Base-by-base conservation (phyloP, 1,140 invertebrate genomes). In the Caerostris extrusa region DNA sequence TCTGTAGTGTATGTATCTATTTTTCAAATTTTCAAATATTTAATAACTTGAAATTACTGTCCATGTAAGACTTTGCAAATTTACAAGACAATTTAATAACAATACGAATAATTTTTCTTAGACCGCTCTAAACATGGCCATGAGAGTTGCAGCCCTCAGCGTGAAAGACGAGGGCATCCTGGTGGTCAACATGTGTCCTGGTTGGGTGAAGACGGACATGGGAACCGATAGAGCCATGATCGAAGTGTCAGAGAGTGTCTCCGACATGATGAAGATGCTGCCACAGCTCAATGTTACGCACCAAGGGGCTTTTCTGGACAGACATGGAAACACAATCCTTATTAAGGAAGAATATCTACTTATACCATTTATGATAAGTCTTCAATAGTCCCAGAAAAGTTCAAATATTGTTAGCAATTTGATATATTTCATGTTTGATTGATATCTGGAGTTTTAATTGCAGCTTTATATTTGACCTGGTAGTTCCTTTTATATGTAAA, bases 261-360 rank as follows among this genome's bases (percentile, higher is more conserved):
- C 56, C 12, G 57, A 19, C n/a, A 83, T 91, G 14, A 10, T 91
- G 6, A 83, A 91, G n/a, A 81, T 58, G 10, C 14, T 82, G 7
- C 6, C 71, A 4, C 60, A 8, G 19, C 64, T 91, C 17, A 83
- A 91, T 77, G 58, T 50, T n/a, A 50, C 50, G 0, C 71, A 83
- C 8, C 90, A 91, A 14, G 90, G 90, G 34, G 17, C n/a, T 17
- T 91, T 82, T 57, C 55, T 98, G 96, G 97, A 98, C 99, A 53
- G 88, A 34, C 17, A 71, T 6, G 88, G 88, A 3, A 90, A 77
- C 1, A 55, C 34, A 3, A 71, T 71, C 64, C 88, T n/a, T 88
- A 53, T 53, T 88, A 56, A 50, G 53, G 5, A 81, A 34, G n/a
- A n/a, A n/a, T n/a, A 34, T 34, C 34, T 34, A 34, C 34, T 34